Conservation (phyloP, 1,140 invertebrate genomes). For the Venturia canescens region DNA sequence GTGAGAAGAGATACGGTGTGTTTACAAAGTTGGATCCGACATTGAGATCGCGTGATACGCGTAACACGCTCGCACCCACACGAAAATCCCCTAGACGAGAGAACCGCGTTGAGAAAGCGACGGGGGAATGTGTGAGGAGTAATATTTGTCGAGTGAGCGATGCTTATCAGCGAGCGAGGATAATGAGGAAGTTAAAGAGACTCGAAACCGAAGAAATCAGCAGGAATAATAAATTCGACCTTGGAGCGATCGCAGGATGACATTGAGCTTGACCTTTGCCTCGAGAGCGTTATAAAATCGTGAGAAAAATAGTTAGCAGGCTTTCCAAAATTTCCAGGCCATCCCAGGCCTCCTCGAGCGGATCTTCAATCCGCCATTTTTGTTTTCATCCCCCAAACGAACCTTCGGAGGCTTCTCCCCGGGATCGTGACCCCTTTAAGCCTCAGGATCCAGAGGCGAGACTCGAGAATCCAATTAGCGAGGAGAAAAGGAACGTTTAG, state of each 20-base stretch:
- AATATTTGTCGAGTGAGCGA: slow-evolving; percentile 9
- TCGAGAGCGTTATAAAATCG: no score
- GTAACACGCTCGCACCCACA: no score
- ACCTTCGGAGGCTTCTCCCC: not conserved
- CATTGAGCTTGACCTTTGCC: no score
- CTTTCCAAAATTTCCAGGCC: no score
- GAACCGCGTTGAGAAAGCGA: no score
- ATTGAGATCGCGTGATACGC: slow-evolving; percentile 25
- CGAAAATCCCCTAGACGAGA: not conserved
- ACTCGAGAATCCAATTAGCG: slow-evolving; percentile 62
- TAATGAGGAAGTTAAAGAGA: slow-evolving; percentile 19
- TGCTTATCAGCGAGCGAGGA: slow-evolving; percentile 13
- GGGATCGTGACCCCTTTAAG: not conserved
- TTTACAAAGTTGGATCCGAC: not conserved
- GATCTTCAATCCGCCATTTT: not conserved
- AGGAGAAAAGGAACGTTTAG: slow-evolving; percentile 52
- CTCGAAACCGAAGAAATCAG: not conserved
- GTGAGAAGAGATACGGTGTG: slow-evolving; percentile 8
- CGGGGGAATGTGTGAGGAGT: not conserved
- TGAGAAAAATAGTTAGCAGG: no score
- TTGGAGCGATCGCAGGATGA: no score
- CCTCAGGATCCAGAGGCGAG: not conserved
- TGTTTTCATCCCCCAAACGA: not conserved
- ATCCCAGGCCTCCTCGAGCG: no score
- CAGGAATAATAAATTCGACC: not conserved